Conservation (phyloP, 1,140 invertebrate genomes). For the Drosophila burlai region DNA sequence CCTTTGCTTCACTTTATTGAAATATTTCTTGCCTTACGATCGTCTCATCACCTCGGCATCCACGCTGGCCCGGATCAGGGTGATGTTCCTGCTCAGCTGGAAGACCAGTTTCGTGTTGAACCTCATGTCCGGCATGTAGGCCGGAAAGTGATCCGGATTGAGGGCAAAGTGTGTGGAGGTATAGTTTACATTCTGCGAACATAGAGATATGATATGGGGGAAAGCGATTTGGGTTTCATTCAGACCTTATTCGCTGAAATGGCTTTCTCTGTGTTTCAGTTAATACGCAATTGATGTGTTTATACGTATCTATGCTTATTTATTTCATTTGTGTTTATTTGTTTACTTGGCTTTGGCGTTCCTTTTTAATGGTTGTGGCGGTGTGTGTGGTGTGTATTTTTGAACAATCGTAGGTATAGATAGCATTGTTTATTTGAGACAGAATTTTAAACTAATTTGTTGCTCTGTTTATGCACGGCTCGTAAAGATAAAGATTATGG, state of each 20-base stretch:
- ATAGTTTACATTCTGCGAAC: constrained; percentile 54
- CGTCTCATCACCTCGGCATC: constrained; percentile 57
- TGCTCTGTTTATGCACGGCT: constrained; percentile 19
- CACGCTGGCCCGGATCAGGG: constrained; percentile 50
- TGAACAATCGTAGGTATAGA: constrained; percentile 22
- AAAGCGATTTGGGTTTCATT: constrained; percentile 37
- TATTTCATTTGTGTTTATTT: constrained; percentile 31
- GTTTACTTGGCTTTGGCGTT: not conserved
- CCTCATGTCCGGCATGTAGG: constrained; percentile 69
- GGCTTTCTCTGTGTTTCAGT: constrained; percentile 23
- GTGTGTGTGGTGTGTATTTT: constrained; percentile 24
- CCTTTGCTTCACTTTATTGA: constrained; percentile 22
- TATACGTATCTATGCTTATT: constrained; percentile 23
- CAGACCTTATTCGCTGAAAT: constrained; percentile 32
- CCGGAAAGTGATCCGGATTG: constrained; percentile 69
- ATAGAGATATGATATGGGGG: constrained; percentile 12
- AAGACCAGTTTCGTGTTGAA: constrained; percentile 59
- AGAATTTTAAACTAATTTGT: constrained; percentile 31
- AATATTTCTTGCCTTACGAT: constrained; percentile 22
- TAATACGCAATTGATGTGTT: constrained; percentile 41
- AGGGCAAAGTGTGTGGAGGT: constrained; percentile 62
- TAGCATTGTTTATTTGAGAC: constrained; percentile 37
- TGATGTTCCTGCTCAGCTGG: constrained; percentile 24
- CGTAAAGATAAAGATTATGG: constrained; percentile 27
- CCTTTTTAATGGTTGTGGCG: constrained; percentile 9